Conservation (phyloP, 2,113 vertebrate species). For the Lanius collurio region DNA sequence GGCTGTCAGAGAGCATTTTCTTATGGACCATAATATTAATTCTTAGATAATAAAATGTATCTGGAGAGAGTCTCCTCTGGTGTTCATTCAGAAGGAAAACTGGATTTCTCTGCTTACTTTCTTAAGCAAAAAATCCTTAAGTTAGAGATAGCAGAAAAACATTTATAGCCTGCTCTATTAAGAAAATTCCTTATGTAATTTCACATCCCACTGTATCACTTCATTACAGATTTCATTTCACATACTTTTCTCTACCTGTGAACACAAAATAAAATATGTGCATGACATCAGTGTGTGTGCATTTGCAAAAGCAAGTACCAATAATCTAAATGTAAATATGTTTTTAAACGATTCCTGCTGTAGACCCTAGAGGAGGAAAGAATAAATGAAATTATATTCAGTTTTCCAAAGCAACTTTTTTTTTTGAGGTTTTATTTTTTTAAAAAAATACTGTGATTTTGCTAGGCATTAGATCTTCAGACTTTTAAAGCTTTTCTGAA, state of each 20-base stretch:
- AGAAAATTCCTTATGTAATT: conserved; percentile 57
- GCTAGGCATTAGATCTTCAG: not conserved
- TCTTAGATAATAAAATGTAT: not conserved
- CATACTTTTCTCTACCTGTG: conserved; percentile 35
- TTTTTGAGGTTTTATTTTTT: not conserved
- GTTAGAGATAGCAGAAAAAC: conserved; percentile 44
- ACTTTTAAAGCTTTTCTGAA: not conserved
- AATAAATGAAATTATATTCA: not conserved
- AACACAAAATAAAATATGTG: conserved; percentile 50
- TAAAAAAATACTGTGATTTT: not conserved
- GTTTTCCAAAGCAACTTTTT: not conserved
- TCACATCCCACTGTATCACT: conserved; percentile 41
- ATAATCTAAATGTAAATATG: not conserved
- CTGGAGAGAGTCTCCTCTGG: not conserved
- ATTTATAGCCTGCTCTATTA: conserved; percentile 58
- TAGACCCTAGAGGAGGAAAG: not conserved
- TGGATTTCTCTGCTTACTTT: not conserved
- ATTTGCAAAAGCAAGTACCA: conserved; percentile 20
- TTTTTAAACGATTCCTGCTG: not conserved
- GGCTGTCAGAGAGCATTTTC: not conserved
- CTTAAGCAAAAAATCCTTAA: conserved; percentile 6
- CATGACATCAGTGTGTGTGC: conserved; percentile 49
- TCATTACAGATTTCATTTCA: conserved; percentile 26
- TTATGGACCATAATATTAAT: not conserved
- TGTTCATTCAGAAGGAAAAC: conserved; percentile 7